Evolutionary conservation across 2,888 invertebrate species (phyloP).

Genomic region (Tipula helvola): DNA sequence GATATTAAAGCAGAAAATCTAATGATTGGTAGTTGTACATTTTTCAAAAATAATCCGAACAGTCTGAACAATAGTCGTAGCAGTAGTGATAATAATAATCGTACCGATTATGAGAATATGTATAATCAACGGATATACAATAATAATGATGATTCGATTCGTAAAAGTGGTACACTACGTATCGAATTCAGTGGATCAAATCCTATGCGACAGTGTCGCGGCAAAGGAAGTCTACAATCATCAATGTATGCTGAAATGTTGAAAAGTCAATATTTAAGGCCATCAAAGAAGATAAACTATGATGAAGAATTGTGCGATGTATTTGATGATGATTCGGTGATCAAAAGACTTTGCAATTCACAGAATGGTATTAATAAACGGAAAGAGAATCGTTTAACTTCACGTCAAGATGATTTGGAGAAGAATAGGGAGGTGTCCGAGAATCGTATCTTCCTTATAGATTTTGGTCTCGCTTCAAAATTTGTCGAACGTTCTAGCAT

Average conservation of each 20-base stretch:
- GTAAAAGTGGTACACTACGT: conserved; percentile 16
- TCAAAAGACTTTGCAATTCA: neutral
- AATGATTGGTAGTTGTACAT: conserved; percentile 52
- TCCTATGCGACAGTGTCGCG: conserved; percentile 24
- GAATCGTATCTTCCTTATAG: conserved; percentile 67
- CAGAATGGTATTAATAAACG: neutral
- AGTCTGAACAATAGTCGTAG: neutral
- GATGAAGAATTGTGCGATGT: conserved; percentile 22
- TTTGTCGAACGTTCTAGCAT: conserved; percentile 58
- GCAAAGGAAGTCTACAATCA: conserved; percentile 18
- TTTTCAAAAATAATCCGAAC: conserved; percentile 12
- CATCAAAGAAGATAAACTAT: conserved; percentile 32
- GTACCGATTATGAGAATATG: neutral
- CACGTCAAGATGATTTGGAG: neutral
- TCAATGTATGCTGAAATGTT: conserved; percentile 35
- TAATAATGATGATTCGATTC: neutral
- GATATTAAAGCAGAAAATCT: conserved; percentile 97
- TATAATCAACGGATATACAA: neutral
- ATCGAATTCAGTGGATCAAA: conserved; percentile 34
- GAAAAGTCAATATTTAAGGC: conserved; percentile 33
- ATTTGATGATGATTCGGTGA: conserved; percentile 27
- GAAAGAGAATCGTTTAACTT: neutral
- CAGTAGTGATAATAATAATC: neutral
- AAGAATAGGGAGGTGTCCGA: conserved; percentile 21
- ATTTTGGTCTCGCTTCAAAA: conserved; percentile 85